Evolutionary conservation across 64 coral and sea anemone species (phyloP).

Genomic region (Orbicella faveolata): DNA sequence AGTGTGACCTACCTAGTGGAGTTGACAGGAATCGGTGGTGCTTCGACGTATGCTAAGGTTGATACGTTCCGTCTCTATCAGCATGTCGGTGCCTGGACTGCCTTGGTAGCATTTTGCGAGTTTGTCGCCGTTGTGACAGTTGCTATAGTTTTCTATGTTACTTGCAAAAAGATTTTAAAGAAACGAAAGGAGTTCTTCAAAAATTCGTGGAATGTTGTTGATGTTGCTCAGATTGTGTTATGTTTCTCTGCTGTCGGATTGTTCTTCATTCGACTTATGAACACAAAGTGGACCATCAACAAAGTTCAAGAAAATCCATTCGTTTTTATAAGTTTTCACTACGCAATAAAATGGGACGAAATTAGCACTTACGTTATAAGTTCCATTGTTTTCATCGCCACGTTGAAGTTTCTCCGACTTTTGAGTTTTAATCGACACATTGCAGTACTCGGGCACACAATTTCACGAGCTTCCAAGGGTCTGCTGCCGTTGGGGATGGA

Average conservation of each 20-base stretch:
- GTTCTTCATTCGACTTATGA: conserved; percentile 51
- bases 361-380: conserved; percentile 60
- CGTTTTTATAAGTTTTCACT: conserved; percentile 67
- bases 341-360: conserved; percentile 57
- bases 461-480: conserved; percentile 26
- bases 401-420: conserved; percentile 64
- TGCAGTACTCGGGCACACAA: conserved; percentile 38
- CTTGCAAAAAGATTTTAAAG: conserved; percentile 37
- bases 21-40: conserved; percentile 48
- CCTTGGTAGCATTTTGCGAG: conserved; percentile 55
- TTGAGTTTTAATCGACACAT: conserved; percentile 79
- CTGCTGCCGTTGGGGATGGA: conserved; percentile 43
- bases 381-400: conserved; percentile 69
- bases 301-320: conserved; percentile 69
- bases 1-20: conserved; percentile 60
- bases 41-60: conserved; percentile 37
- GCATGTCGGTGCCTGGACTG: conserved; percentile 47
- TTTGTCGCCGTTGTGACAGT: conserved; percentile 45
- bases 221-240: conserved; percentile 20
- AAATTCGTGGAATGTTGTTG: conserved; percentile 58
- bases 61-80: conserved; percentile 72
- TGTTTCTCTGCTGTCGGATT: conserved; percentile 52
- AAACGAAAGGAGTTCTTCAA: conserved; percentile 53
- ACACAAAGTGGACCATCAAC: conserved; percentile 42
- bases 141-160: conserved; percentile 32